phyloP scores from a whole-genome alignment of 2,888 invertebrate species.

The Asteroscopus sphinx region DNA sequence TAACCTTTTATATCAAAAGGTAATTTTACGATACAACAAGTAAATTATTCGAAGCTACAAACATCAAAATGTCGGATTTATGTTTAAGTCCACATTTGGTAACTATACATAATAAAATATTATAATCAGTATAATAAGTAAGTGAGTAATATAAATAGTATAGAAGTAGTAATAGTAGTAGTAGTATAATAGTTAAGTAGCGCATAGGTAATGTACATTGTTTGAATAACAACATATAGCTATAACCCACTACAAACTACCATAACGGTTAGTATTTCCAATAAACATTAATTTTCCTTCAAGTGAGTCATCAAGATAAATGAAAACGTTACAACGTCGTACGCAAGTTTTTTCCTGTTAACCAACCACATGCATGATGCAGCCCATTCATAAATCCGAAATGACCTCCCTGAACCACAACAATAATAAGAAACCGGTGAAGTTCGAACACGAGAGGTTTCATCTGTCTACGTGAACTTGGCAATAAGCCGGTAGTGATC shows the following conservation, averaged over 20 bases:
- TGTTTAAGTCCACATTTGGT: neutral
- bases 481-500: slow-evolving; percentile 9
- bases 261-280: slow-evolving; percentile 22
- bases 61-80: slow-evolving; percentile 1
- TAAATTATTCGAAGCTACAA: neutral
- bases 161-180: too few species aligned
- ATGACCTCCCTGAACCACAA: slow-evolving; percentile 23
- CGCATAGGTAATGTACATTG: neutral
- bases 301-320: slow-evolving; percentile 42
- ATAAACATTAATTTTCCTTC: slow-evolving; percentile 23
- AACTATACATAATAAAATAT: neutral
- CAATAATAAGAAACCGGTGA: slow-evolving; percentile 1
- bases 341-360: slow-evolving; percentile 44
- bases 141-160: too few species aligned
- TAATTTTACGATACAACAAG: slow-evolving; percentile 15
- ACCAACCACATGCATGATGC: slow-evolving; percentile 25
- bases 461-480: slow-evolving; percentile 9
- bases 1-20: slow-evolving; percentile 25
- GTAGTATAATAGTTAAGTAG: too few species aligned
- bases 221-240: neutral
- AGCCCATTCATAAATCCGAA: slow-evolving; percentile 29
- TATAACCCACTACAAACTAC: neutral
- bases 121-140: neutral
- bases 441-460: slow-evolving; percentile 7
- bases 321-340: slow-evolving; percentile 12